Conservation (phyloP, 2,113 vertebrate species). For the Leuciscus idus region DNA sequence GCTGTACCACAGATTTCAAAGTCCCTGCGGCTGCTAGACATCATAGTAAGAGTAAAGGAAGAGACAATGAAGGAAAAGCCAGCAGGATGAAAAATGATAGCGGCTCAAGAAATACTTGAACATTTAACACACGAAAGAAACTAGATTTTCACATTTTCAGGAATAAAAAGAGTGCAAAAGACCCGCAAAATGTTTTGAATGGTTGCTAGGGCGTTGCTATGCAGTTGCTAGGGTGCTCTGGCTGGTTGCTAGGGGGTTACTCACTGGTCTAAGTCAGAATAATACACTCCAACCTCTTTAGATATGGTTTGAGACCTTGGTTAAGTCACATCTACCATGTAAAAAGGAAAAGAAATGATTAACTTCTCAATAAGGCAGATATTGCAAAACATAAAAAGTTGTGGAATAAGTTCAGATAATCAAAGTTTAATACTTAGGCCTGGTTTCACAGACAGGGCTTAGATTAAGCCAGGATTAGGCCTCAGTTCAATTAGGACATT, state of each 20-base stretch:
- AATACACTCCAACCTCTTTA: background rate
- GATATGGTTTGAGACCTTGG: background rate
- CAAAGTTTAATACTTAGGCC: background rate
- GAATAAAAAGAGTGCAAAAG: background rate
- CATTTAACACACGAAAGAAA: background rate
- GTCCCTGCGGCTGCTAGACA: conserved; percentile 25
- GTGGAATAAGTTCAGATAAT: background rate
- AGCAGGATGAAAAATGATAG: background rate
- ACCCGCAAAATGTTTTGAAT: background rate
- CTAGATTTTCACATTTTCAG: background rate
- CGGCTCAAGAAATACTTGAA: background rate
- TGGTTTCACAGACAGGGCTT: no score
- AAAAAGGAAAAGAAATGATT: background rate
- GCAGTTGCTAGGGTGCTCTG: background rate
- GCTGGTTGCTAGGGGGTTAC: background rate
- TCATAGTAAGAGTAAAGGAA: conserved; percentile 10
- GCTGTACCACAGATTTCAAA: conserved; percentile 25
- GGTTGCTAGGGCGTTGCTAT: background rate
- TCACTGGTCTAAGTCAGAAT: background rate
- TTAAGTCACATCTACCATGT: background rate
- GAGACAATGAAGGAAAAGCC: conserved; percentile 7
- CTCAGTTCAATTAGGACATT: no score
- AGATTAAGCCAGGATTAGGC: no score
- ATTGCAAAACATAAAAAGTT: background rate
- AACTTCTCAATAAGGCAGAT: background rate